These are phyloP conservation scores for Hoplostethus atlanticus DNA, from an alignment of 2,797 vertebrate genomes.

Conservation along the genomic window DNA sequence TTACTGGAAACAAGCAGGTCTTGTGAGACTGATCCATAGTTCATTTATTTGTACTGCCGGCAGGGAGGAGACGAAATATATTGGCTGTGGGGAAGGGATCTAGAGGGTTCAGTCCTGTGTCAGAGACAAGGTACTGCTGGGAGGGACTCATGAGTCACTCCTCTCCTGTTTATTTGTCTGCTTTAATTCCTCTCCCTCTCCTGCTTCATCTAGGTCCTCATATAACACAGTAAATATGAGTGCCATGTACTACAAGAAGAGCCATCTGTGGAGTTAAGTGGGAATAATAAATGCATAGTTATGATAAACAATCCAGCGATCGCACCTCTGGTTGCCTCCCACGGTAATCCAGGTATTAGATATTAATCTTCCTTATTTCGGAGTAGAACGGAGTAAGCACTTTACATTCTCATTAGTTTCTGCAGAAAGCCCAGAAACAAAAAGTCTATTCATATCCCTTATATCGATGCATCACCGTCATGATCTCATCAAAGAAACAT, in stretches of 20 bases:
- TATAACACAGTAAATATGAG: constrained; percentile 47
- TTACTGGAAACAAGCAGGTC: constrained; percentile 64
- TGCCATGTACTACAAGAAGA: constrained; percentile 62
- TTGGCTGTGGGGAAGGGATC: constrained; percentile 65
- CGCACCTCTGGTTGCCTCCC: constrained; percentile 39
- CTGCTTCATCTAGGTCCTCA: constrained; percentile 42
- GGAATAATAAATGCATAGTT: constrained; percentile 56
- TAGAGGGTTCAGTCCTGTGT: constrained; percentile 68
- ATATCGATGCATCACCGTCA: constrained; percentile 74
- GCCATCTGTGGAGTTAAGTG: constrained; percentile 44
- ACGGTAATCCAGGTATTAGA: constrained; percentile 58
- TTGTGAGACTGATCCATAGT: constrained; percentile 60
- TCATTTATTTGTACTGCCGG: constrained; percentile 76
- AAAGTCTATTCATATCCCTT: constrained; percentile 78
- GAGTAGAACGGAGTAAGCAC: constrained; percentile 50
- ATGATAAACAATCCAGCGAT: constrained; percentile 59
- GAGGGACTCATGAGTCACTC: constrained; percentile 68
- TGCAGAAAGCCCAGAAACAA: constrained; percentile 59
- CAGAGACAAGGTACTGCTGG: constrained; percentile 70
- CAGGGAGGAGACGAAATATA: constrained; percentile 74
- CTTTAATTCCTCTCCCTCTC: constrained; percentile 57
- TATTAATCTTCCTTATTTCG: constrained; percentile 60
- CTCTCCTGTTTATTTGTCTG: constrained; percentile 55
- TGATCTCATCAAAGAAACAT: constrained; percentile 83
- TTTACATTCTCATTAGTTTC: constrained; percentile 49